Conservation (phyloP, 2,888 invertebrate species). For the Thymelicus sylvestris region DNA sequence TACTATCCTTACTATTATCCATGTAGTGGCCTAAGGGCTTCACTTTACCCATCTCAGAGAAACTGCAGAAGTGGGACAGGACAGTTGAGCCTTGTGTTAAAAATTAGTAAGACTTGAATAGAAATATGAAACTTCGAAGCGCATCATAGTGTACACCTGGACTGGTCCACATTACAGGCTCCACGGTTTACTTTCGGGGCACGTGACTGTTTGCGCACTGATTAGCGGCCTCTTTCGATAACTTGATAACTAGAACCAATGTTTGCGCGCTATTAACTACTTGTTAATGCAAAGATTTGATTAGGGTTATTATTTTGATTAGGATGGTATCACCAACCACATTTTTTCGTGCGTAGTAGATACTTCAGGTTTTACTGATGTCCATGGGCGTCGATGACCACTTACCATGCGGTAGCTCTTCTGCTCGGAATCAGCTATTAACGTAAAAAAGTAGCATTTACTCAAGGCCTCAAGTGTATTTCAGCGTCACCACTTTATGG, state of each 20-base stretch:
- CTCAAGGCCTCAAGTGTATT: too few relatives aligned
- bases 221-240: conserved; percentile 29
- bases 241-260: conserved; percentile 35
- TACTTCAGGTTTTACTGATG: too few relatives aligned
- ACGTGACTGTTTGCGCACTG: conserved; percentile 31
- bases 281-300: not conserved
- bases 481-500: too few relatives aligned
- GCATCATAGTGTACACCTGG: not conserved
- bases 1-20: too few relatives aligned
- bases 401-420: too few relatives aligned
- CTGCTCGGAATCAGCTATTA: too few relatives aligned
- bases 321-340: not conserved
- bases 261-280: conserved; percentile 23
- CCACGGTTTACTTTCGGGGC: conserved; percentile 4
- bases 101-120: not conserved
- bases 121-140: not conserved
- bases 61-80: not conserved
- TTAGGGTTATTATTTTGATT: conserved; percentile 5
- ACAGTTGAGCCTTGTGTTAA: not conserved
- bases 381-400: too few relatives aligned
- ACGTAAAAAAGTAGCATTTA: too few relatives aligned
- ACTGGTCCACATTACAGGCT: not conserved
- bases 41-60: not conserved
- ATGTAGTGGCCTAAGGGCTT: too few relatives aligned
- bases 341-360: not conserved